Evolutionary conservation across 2,113 vertebrate species (phyloP), one percentile per base, ranked within the genome.

Genomic region (Lampris megalopsis): DNA sequence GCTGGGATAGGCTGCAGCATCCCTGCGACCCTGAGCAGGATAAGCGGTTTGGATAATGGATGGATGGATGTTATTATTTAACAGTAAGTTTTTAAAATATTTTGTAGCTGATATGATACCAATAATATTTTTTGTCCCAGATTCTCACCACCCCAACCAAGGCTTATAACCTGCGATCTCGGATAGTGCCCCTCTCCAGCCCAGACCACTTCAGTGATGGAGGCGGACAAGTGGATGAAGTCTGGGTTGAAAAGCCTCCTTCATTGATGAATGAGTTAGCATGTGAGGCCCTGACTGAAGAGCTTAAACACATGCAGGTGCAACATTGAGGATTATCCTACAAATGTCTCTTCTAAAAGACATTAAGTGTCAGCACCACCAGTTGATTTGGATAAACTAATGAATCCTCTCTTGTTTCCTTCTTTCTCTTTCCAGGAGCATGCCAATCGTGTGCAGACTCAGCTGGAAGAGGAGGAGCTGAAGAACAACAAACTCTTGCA

Each of bases 81-180:
- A 24, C 24, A 24, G 24, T 24, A 24, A 24, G 24, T 24, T 24
- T 24, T 24, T 24, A 24, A 24, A 24, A 38, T n/a, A 37, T 36
- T 35, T 3, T 36, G 2, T 43, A 43, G 35, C 7, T 10, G 38
- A 11, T 57, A 24, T 37, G 9, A 13, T n/a, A 45, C 24, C 48
- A 64, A 56, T 8, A 13, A 43, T 68, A 24, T 62, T 61, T 64
- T 64, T 54, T 3, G n/a, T 70, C 63, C 11, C 86, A 99, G 98
- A 97, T 86, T 76, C 95, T 99, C 82, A 95, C 95, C 3, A 99
- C 97, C 0, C 98, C 98, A 58, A 97, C 96, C 5, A 97, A 95
- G 88, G 85, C 93, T 0, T 96, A 95, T 85, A 96, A 96, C 77
- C 88, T 96, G 47, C 90, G 95, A 4, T 95, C 95, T 65, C 93